phyloP scores from a whole-genome alignment of 1,140 invertebrate species.

The Drosophila sproati region DNA sequence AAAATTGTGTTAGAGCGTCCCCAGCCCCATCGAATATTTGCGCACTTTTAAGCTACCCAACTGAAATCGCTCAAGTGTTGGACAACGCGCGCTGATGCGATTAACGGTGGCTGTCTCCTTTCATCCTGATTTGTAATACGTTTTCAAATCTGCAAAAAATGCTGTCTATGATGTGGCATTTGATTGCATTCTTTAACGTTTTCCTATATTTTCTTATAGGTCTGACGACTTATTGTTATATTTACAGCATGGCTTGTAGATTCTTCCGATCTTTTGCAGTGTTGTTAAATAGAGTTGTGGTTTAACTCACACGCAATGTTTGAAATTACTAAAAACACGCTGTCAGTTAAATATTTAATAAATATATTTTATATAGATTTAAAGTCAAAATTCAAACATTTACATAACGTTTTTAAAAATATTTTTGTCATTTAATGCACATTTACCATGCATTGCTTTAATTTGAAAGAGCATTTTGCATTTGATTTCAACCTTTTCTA shows the following conservation, averaged over 20 bases:
- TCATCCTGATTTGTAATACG: background rate
- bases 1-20: conserved; percentile 68
- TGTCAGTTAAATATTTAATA: background rate
- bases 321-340: too few relatives aligned
- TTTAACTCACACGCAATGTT: too few relatives aligned
- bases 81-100: conserved; percentile 55
- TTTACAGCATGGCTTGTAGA: too few relatives aligned
- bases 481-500: background rate
- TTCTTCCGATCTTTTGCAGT: background rate
- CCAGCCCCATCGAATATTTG: background rate
- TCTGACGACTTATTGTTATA: too few relatives aligned
- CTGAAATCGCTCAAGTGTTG: conserved; percentile 39
- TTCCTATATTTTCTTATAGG: too few relatives aligned
- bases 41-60: background rate
- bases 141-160: background rate
- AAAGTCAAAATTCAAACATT: background rate
- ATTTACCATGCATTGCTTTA: background rate
- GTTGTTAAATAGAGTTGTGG: too few relatives aligned
- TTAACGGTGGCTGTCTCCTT: conserved; percentile 38
- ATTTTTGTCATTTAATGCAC: too few relatives aligned
- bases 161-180: background rate
- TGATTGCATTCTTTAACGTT: background rate
- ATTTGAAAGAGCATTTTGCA: conserved; percentile 3
- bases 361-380: conserved; percentile 9
- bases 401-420: too few relatives aligned